Conservation (phyloP, 2,797 vertebrate genomes). For the Rousettus madagascariensis region DNA sequence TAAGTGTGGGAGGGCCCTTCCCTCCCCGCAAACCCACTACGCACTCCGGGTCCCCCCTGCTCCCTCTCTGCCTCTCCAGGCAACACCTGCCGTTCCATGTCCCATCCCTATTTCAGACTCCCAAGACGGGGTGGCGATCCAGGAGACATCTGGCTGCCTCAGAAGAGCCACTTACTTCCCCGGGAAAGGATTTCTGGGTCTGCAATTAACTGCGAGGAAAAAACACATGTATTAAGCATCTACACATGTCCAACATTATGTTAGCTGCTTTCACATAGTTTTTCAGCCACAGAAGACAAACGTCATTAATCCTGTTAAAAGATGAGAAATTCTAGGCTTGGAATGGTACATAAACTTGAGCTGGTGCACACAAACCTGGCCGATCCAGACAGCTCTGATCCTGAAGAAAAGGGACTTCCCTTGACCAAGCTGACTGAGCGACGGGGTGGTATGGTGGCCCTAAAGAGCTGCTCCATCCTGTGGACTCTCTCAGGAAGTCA, state of each 20-base stretch:
- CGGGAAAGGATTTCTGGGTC: background rate
- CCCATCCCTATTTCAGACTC: background rate
- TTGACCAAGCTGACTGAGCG: background rate
- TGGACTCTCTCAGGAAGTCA: background rate
- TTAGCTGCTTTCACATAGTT: background rate
- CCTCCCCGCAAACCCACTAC: background rate
- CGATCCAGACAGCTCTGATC: no score
- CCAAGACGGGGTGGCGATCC: background rate
- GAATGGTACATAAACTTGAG: background rate
- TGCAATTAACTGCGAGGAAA: background rate
- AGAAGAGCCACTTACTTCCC: background rate
- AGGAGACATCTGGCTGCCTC: background rate
- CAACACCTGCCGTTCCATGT: background rate
- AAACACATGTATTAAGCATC: background rate
- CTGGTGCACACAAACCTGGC: background rate
- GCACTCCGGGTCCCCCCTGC: accelerated
- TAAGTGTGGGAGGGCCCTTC: background rate
- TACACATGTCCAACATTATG: background rate
- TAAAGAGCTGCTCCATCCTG: background rate
- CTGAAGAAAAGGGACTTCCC: background rate
- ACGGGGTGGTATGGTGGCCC: background rate
- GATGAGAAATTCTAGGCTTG: background rate
- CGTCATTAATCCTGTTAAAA: background rate
- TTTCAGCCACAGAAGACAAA: background rate
- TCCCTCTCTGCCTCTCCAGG: background rate